These are phyloP conservation scores for Platerodrilus igneus DNA, from an alignment of 2,888 invertebrate genomes.

Conservation along the genomic window DNA sequence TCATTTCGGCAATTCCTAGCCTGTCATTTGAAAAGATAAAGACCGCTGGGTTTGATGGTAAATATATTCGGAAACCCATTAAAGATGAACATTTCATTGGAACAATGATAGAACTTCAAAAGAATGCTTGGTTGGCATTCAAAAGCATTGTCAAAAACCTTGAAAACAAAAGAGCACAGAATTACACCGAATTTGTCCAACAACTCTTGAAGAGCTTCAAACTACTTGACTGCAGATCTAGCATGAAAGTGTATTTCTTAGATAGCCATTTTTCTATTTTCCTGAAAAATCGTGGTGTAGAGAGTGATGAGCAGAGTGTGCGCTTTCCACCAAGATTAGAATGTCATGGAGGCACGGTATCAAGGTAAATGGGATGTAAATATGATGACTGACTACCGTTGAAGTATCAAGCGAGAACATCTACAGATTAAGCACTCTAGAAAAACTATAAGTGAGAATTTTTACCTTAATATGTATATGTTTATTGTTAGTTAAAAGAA, in stretches of 20 bases:
- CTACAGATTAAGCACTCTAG: too few species aligned
- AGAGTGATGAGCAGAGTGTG: slow-evolving; percentile 3
- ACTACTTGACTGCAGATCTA: too few species aligned
- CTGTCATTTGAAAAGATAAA: slow-evolving; percentile 1
- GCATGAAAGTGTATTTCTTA: too few species aligned
- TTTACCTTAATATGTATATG: too few species aligned
- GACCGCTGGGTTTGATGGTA: neutral
- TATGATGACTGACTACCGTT: slow-evolving; percentile 5
- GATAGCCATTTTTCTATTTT: too few species aligned
- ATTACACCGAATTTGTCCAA: neutral
- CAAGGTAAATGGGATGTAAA: slow-evolving; percentile 2
- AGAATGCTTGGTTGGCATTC: slow-evolving; percentile 35
- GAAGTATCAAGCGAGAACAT: too few species aligned
- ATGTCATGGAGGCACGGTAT: slow-evolving; percentile 4
- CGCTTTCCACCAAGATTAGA: slow-evolving; percentile 3
- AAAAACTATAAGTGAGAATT: too few species aligned
- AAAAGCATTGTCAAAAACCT: neutral
- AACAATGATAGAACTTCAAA: slow-evolving; percentile 3
- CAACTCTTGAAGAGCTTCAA: too few species aligned
- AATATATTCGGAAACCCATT: neutral
- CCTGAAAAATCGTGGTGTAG: slow-evolving; percentile 1
- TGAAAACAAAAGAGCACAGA: slow-evolving; percentile 1
- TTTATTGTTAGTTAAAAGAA: too few species aligned
- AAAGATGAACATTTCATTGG: slow-evolving; percentile 5
- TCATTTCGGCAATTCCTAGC: slow-evolving; percentile 3